Conservation (phyloP, 2,797 vertebrate genomes). For the Falco naumanni region DNA sequence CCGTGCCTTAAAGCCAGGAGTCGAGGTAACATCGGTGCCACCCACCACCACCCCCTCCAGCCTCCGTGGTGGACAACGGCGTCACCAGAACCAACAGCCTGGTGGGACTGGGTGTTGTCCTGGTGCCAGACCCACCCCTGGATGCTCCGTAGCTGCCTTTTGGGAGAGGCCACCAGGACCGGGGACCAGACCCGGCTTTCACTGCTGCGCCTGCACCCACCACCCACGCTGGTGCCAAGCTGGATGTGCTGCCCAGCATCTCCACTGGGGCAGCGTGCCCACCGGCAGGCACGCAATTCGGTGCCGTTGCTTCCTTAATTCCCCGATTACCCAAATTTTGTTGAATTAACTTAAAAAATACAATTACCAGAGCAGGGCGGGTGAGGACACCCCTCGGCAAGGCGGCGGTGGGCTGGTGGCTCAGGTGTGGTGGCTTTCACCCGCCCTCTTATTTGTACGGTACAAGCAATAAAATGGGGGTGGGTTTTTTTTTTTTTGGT, state of each 20-base stretch:
- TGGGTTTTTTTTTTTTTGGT: too few relatives aligned
- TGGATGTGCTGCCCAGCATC: background rate
- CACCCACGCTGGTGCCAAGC: background rate
- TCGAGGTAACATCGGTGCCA: rapidly evolving
- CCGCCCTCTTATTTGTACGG: slow-evolving; percentile 61
- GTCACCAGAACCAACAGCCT: background rate
- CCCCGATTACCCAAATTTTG: background rate
- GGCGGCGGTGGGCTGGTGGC: too few relatives aligned
- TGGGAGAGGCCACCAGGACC: too few relatives aligned
- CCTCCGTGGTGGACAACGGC: background rate
- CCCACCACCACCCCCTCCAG: background rate
- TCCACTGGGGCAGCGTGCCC: background rate
- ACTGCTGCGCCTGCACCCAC: rapidly evolving
- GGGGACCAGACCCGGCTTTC: too few relatives aligned
- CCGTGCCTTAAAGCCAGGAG: background rate
- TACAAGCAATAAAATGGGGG: slow-evolving; percentile 75
- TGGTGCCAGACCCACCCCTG: too few relatives aligned
- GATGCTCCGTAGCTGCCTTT: too few relatives aligned
- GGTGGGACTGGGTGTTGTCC: too few relatives aligned
- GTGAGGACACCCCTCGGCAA: background rate
- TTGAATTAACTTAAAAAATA: background rate
- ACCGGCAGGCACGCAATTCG: too few relatives aligned
- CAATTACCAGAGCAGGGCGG: too few relatives aligned
- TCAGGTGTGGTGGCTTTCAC: background rate
- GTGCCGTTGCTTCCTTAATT: too few relatives aligned